Conservation (phyloP, 2,888 invertebrate species). For the Nomada hirtipes region DNA sequence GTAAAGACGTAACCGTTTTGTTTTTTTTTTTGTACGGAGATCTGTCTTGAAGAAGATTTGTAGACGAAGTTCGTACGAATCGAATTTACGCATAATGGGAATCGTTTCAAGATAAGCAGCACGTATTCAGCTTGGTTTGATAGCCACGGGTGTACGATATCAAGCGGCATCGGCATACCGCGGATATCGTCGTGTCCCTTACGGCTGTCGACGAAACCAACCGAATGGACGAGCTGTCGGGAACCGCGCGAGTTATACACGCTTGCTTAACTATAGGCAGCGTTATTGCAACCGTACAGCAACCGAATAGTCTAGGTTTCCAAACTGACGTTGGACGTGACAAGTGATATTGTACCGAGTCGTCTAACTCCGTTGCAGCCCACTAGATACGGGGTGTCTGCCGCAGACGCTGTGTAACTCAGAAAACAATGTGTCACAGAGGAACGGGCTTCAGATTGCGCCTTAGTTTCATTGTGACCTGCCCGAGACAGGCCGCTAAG, state of each 20-base stretch:
- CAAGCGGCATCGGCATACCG: not conserved
- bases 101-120: not conserved
- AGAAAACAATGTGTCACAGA: slow-evolving; percentile 75
- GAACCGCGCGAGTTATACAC: slow-evolving; percentile 33
- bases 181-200: slow-evolving; percentile 18
- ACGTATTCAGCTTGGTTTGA: slow-evolving; percentile 1
- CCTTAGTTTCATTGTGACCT: slow-evolving; percentile 65
- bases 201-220: slow-evolving; percentile 36
- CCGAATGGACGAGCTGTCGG: slow-evolving; percentile 45
- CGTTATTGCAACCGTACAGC: slow-evolving; percentile 49
- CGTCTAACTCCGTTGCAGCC: slow-evolving; percentile 67
- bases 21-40: not conserved
- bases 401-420: slow-evolving; percentile 78
- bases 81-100: too few relatives aligned
- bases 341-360: slow-evolving; percentile 80
- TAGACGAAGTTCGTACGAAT: not conserved
- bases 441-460: slow-evolving; percentile 51
- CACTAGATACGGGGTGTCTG: slow-evolving; percentile 74
- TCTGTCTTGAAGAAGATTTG: not conserved
- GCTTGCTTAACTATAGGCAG: slow-evolving; percentile 23
- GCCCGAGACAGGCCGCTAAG: slow-evolving; percentile 63
- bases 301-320: slow-evolving; percentile 69
- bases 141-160: not conserved
- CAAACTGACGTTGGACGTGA: slow-evolving; percentile 78
- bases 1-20: not conserved